These are phyloP conservation scores for Tetramorium alpestre DNA, from an alignment of 1,140 invertebrate species.

Conservation along the genomic window DNA sequence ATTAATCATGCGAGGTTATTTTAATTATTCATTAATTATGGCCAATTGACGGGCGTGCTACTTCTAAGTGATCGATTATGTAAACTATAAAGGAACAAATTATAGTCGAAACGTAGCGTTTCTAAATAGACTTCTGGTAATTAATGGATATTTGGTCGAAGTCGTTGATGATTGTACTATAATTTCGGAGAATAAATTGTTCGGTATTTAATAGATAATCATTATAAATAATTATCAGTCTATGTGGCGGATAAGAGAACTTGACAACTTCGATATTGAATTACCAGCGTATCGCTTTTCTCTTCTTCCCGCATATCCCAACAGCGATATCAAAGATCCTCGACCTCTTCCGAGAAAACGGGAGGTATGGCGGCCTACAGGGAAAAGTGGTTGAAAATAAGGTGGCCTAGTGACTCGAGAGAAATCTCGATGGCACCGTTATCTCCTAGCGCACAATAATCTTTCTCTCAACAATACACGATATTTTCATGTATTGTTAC, in stretches of 20 bases:
- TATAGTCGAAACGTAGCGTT: background rate
- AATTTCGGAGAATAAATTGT: background rate
- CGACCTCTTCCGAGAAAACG: slow-evolving; percentile 33
- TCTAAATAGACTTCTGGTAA: background rate
- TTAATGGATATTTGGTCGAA: background rate
- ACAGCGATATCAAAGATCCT: slow-evolving; percentile 55
- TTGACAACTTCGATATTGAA: slow-evolving; percentile 54
- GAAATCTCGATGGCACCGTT: slow-evolving; percentile 46
- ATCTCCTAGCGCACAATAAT: slow-evolving; percentile 6
- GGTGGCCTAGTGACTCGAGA: slow-evolving; percentile 26
- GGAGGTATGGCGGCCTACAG: slow-evolving; percentile 19
- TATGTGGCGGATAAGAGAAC: slow-evolving; percentile 63
- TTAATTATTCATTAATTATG: slow-evolving; percentile 17
- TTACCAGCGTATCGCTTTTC: background rate
- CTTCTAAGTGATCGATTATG: background rate
- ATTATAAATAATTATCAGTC: background rate
- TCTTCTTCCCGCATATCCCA: background rate
- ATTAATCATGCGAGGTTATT: background rate
- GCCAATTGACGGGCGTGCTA: background rate
- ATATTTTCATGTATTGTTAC: background rate
- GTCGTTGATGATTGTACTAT: background rate
- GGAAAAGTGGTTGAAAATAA: slow-evolving; percentile 56
- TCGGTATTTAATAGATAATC: slow-evolving; percentile 1
- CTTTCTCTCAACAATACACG: background rate
- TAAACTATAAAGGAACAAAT: slow-evolving; percentile 1